Evolutionary conservation across 2,113 vertebrate genomes (phyloP), one percentile per base, ranked within the genome.

Genomic region (Pyxicephalus adspersus): DNA sequence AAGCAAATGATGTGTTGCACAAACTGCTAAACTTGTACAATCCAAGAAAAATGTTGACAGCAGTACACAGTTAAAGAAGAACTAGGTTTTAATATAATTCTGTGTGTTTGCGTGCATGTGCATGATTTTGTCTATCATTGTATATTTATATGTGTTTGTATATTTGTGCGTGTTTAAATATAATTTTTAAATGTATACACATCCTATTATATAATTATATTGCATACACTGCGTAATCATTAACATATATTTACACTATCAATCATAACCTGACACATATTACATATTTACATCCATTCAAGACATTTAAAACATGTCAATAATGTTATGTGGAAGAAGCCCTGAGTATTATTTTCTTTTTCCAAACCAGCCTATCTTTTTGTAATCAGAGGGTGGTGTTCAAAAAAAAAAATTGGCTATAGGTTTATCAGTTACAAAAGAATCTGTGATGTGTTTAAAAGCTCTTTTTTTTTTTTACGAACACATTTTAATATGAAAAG

Each of bases 391-490:
- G 23, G 26, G 22, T 25, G 22, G 15, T 19, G 11, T 26, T 13
- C 9, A 26, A 63, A 65, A 65, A 20, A 65, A 31, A 3, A 25
- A 65, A 31, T n/a, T n/a, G n/a, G 38, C 38, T 45, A 45, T 45
- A 45, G 9, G 38, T 45, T 45, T 45, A 45, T 45, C 8, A 45
- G 38, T 45, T 45, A 45, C 38, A 45, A 31, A 65, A 29, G 31
- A 31, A 29, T 52, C n/a, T 16, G 52, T 29, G 26, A 34, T 31
- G 57, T 72, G 70, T 29, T n/a, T 25, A 68, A 79, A 85, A 86
- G 87, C 88, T 84, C 82, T 45, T 76, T 85, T 87, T 88, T 45
- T 76, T 85, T 87, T 88, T 87, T 88, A 86, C 91, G 90, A 90
- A 86, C 88, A 88, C 89, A 84, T 89, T 63, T 58, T 83, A 87